Evolutionary conservation across 2,113 vertebrate species (phyloP), one percentile per base, ranked within the genome.

Genomic region (Neomonachus schauinslandi): DNA sequence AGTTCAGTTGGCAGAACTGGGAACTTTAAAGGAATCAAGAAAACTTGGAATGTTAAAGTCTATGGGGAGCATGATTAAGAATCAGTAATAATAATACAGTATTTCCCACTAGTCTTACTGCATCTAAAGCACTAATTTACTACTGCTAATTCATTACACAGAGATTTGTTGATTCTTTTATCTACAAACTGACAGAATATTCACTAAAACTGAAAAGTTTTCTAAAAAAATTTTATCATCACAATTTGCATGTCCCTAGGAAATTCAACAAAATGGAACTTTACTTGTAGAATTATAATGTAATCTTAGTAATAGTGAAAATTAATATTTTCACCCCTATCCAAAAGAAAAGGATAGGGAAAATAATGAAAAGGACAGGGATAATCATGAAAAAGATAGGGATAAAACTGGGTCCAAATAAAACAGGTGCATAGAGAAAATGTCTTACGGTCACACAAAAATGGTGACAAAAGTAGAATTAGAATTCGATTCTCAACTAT

Each of bases 211-310:
- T 53, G 7, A 76, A 59, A 88, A 55, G 49, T 55, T 77, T 89
- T 79, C 36, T 39, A 26, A 81, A 79, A 95, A 42, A 57, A 67
- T n/a, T 53, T 1, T 31, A 87, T 53, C 14, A 65, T 42, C 26
- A 91, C 19, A 82, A 72, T 65, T 53, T 95, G n/a, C 15, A 53
- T 46, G 19, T 74, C 65, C 65, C n/a, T 89, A 22, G 67, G 36
- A 96, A 94, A 92, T 82, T 94, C 65, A 94, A 65, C 71, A 65
- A 19, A 95, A 95, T 18, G 49, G n/a, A 96, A 93, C 49, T 93
- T 55, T 51, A 74, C 39, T 67, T 93, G 10, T n/a, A 88, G 26
- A 95, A 83, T 71, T 81, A 91, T 33, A 79, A 39, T 11, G 7
- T 46, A 95, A 39, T 81, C 53, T 4, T 74, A 93, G 51, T 9